These are phyloP conservation scores for Cataglyphis altisquamis DNA, from an alignment of 2,888 invertebrate species.

Conservation along the genomic window DNA sequence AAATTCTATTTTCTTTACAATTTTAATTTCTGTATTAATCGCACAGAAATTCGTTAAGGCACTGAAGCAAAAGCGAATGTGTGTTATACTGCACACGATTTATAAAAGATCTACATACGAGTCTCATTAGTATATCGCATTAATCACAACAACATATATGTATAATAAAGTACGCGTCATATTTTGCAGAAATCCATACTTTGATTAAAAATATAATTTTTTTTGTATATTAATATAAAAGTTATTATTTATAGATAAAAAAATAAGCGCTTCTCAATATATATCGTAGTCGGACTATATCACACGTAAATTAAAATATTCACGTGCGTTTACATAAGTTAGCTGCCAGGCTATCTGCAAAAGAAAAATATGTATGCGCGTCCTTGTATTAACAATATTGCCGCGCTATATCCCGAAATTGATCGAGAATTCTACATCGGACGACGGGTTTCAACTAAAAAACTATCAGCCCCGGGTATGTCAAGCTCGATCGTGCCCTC, in stretches of 20 bases:
- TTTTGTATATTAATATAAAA: constrained; percentile 36
- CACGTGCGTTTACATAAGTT: constrained; percentile 52
- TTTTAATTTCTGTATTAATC: too few species aligned
- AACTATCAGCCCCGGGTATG: constrained; percentile 31
- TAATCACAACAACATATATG: too few species aligned
- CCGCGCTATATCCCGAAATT: constrained; percentile 35
- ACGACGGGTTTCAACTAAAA: constrained; percentile 27
- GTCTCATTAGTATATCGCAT: too few species aligned
- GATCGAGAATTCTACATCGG: constrained; percentile 53
- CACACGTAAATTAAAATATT: constrained; percentile 47
- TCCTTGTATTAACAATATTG: constrained; percentile 52
- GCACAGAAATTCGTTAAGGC: too few species aligned
- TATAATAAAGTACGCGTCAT: neutral
- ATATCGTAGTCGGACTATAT: neutral
- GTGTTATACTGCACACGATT: too few species aligned
- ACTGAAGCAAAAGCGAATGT: too few species aligned
- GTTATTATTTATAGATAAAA: constrained; percentile 14
- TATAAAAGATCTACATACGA: too few species aligned
- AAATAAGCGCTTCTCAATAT: neutral
- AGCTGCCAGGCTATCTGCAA: constrained; percentile 29
- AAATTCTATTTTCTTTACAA: neutral
- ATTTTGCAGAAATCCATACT: neutral
- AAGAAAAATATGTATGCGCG: constrained; percentile 40
- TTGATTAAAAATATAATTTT: constrained; percentile 23
- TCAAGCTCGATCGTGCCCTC: constrained; percentile 39